Conservation (phyloP, 2,797 vertebrate genomes). For the Tragopan temminckii region DNA sequence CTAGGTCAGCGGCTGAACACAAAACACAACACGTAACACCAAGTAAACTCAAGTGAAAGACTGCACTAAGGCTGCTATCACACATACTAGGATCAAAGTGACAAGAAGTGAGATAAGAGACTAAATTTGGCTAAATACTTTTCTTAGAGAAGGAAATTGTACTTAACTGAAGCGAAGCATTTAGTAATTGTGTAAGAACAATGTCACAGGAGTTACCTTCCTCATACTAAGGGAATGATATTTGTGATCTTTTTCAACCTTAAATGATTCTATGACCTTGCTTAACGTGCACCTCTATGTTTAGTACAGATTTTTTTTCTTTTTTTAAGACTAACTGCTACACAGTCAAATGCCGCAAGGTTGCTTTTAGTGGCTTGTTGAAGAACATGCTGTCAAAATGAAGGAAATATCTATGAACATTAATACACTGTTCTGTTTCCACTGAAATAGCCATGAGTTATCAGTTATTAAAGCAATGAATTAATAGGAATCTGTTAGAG, state of each 20-base stretch:
- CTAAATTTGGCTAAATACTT: not conserved
- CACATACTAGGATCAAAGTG: not conserved
- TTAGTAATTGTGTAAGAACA: not conserved
- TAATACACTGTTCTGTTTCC: not conserved
- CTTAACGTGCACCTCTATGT: not conserved
- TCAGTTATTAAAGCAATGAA: not conserved
- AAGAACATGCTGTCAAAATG: not conserved
- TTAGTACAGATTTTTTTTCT: not conserved
- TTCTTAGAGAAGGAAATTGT: not conserved
- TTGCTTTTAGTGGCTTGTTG: not conserved
- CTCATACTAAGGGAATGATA: not conserved
- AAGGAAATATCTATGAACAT: not conserved
- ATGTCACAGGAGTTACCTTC: fast-evolving
- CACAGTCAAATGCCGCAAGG: not conserved
- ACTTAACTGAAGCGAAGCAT: not conserved
- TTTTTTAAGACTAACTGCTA: not conserved
- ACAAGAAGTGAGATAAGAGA: not conserved
- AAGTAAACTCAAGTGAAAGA: not conserved
- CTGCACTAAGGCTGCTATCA: not conserved
- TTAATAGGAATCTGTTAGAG: not conserved
- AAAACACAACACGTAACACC: fast-evolving
- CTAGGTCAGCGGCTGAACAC: not conserved
- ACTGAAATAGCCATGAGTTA: not conserved
- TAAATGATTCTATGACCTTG: too few relatives aligned
- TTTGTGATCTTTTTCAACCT: not conserved